Evolutionary conservation across 2,797 vertebrate genomes (phyloP).

Genomic region (Australoheros facetus): DNA sequence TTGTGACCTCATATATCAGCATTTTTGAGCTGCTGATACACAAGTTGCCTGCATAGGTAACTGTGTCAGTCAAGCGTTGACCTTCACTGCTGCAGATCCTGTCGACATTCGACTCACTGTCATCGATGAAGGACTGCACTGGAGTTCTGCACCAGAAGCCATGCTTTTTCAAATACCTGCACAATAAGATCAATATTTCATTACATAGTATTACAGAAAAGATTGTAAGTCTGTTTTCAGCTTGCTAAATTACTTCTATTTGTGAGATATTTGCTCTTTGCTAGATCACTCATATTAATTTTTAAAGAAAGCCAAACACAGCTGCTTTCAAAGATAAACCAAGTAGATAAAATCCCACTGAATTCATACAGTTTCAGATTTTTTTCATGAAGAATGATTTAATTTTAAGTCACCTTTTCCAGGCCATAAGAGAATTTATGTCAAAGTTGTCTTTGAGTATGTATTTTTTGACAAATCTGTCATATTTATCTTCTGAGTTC

Average conservation of each 20-base stretch:
- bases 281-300: too few relatives aligned
- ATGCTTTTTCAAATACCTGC: background rate
- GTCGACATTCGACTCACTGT: background rate
- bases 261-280: too few relatives aligned
- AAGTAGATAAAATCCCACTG: background rate
- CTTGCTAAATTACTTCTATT: too few relatives aligned
- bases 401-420: background rate
- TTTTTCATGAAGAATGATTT: background rate
- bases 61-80: background rate
- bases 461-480: background rate
- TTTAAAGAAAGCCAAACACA: too few relatives aligned
- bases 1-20: background rate
- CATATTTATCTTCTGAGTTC: background rate
- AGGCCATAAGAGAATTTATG: background rate
- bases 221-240: too few relatives aligned
- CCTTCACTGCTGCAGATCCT: background rate
- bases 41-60: background rate
- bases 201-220: background rate
- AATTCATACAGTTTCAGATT: background rate
- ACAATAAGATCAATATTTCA: background rate
- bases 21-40: background rate
- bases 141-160: background rate
- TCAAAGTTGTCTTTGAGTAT: background rate
- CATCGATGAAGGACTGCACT: slow-evolving; percentile 6
- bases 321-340: background rate